These are phyloP conservation scores for Pygmarrhopalites habei DNA, from an alignment of 1,140 invertebrate genomes.

Conservation along the genomic window DNA sequence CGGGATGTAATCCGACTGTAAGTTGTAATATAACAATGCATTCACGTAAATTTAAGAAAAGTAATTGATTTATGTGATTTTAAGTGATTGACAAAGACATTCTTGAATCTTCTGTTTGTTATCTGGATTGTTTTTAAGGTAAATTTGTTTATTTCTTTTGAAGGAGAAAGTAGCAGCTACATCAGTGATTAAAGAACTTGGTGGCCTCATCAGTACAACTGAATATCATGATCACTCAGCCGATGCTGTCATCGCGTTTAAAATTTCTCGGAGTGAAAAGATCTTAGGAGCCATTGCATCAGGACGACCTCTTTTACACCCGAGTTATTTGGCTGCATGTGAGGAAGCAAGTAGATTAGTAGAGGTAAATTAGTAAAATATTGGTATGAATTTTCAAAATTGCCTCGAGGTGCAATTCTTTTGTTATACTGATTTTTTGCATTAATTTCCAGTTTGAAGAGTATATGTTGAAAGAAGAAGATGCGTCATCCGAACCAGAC, in stretches of 20 bases:
- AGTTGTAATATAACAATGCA: too few relatives aligned
- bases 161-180: background rate
- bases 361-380: background rate
- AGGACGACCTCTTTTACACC: background rate
- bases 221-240: background rate
- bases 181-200: too few relatives aligned
- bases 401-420: too few relatives aligned
- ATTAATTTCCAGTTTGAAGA: constrained; percentile 2
- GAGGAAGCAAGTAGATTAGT: constrained; percentile 5
- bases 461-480: background rate
- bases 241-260: constrained; percentile 3
- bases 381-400: too few relatives aligned
- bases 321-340: background rate
- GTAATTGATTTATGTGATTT: background rate
- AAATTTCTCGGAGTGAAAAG: constrained; percentile 7
- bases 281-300: constrained; percentile 2
- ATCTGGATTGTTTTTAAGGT: too few relatives aligned
- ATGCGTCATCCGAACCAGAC: background rate
- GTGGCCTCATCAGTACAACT: too few relatives aligned
- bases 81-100: background rate
- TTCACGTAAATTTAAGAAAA: too few relatives aligned
- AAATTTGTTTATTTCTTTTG: too few relatives aligned
- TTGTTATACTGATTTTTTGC: too few relatives aligned
- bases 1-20: too few relatives aligned
- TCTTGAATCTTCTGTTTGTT: background rate